These are phyloP conservation scores for Eupsilia transversa DNA, from an alignment of 2,888 invertebrate species.

Conservation along the genomic window DNA sequence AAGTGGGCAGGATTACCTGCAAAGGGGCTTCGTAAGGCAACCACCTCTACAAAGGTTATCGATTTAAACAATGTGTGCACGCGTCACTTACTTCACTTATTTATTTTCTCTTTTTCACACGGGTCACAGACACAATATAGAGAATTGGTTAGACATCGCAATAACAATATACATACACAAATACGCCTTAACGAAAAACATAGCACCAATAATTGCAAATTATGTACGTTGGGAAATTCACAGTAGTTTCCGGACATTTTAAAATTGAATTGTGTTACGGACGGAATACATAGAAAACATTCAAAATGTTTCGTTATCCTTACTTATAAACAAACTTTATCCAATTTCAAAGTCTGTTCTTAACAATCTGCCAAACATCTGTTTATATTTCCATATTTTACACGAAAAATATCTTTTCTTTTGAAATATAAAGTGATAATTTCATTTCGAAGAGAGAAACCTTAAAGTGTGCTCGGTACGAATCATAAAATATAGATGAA, in stretches of 20 bases:
- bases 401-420: constrained; percentile 64
- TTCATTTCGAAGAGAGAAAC: constrained; percentile 71
- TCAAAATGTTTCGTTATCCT: constrained; percentile 47
- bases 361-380: constrained; percentile 65
- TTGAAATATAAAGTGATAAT: constrained; percentile 71
- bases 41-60: constrained; percentile 89
- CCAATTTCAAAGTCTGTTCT: constrained; percentile 59
- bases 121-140: constrained; percentile 18
- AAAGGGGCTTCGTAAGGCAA: constrained; percentile 88
- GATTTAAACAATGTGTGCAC: constrained; percentile 88
- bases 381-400: constrained; percentile 68
- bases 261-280: constrained; percentile 19
- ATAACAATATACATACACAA: background rate
- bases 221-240: constrained; percentile 26
- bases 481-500: constrained; percentile 85
- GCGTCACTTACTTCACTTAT: constrained; percentile 79
- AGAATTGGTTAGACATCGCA: constrained; percentile 1
- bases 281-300: constrained; percentile 33
- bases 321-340: constrained; percentile 51
- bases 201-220: background rate
- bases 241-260: constrained; percentile 10
- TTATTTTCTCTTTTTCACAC: constrained; percentile 74
- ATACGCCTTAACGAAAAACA: background rate
- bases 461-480: constrained; percentile 75
- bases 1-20: constrained; percentile 91